These are phyloP conservation scores for Scophthalmus maximus DNA, from an alignment of 2,113 vertebrate species.

Conservation along the genomic window DNA sequence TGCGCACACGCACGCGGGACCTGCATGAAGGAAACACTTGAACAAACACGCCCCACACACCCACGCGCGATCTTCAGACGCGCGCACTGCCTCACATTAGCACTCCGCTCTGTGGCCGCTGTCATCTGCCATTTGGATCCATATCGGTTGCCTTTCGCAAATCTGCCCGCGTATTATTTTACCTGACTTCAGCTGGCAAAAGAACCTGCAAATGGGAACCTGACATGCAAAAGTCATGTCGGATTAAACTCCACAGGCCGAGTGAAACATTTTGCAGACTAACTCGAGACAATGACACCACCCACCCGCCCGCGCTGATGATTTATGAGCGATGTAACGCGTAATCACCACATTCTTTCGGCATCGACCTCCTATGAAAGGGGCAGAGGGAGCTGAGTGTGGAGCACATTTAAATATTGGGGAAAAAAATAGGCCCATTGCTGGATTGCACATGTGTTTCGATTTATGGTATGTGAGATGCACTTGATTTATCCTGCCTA, in stretches of 20 bases:
- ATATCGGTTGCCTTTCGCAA: constrained; percentile 65
- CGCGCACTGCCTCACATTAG: constrained; percentile 30
- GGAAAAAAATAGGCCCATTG: constrained; percentile 25
- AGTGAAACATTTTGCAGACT: constrained; percentile 33
- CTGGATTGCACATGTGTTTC: constrained; percentile 15
- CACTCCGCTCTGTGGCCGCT: constrained; percentile 29
- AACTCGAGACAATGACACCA: constrained; percentile 51
- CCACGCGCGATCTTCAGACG: constrained; percentile 23
- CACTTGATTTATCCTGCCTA: constrained; percentile 39
- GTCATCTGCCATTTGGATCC: constrained; percentile 73
- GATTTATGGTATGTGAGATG: neutral
- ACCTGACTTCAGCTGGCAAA: constrained; percentile 66
- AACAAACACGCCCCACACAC: constrained; percentile 53
- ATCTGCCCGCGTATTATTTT: constrained; percentile 79
- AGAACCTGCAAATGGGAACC: constrained; percentile 67
- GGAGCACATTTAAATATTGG: constrained; percentile 43
- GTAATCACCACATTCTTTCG: constrained; percentile 58
- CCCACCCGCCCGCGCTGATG: constrained; percentile 39
- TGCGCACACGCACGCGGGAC: constrained; percentile 16
- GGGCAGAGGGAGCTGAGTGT: constrained; percentile 33
- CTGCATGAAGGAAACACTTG: constrained; percentile 60
- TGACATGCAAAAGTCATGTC: constrained; percentile 70
- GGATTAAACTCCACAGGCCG: constrained; percentile 59
- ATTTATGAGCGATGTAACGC: constrained; percentile 60
- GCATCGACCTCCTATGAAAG: constrained; percentile 45